Evolutionary conservation across 1,140 invertebrate genomes (phyloP).

Genomic region (Aphidius gifuensis): DNA sequence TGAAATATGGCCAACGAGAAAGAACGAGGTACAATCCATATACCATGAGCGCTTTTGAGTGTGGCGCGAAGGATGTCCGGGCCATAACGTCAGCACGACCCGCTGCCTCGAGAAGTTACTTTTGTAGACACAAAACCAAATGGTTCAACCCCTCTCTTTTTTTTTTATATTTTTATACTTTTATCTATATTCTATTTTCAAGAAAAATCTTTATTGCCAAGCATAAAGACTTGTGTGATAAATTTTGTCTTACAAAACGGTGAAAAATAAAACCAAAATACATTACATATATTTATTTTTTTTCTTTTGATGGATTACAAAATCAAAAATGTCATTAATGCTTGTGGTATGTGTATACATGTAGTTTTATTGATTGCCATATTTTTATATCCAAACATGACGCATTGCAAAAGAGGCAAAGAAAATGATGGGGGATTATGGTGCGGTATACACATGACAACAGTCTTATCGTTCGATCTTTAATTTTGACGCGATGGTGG

Average conservation of each 20-base stretch:
- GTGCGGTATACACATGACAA: constrained; percentile 44
- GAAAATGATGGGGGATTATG: constrained; percentile 13
- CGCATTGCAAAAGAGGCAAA: constrained; percentile 12
- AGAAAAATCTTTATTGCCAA: too few relatives aligned
- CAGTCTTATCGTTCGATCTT: constrained; percentile 53
- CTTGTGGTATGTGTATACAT: too few relatives aligned
- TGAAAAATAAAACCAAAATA: too few relatives aligned
- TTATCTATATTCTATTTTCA: too few relatives aligned
- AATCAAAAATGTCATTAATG: too few relatives aligned
- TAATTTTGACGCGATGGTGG: constrained; percentile 49
- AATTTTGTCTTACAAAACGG: too few relatives aligned
- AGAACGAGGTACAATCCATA: constrained; percentile 13
- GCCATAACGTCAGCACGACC: constrained; percentile 41
- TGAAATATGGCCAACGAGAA: constrained; percentile 42
- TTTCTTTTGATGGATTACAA: too few relatives aligned
- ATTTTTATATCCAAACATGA: constrained; percentile 13
- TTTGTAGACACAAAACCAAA: not conserved
- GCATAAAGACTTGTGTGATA: too few relatives aligned
- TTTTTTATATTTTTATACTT: too few relatives aligned
- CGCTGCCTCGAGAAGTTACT: constrained; percentile 35
- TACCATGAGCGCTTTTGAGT: constrained; percentile 14
- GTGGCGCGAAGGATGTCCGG: constrained; percentile 44
- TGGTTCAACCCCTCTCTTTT: too few relatives aligned
- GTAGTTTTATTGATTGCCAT: too few relatives aligned
- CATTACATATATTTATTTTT: too few relatives aligned